A percentile compares a stretch with the other conserved stretches of the same genome.
phyloP scores from a whole-genome alignment of 2,888 invertebrate genomes.

The Laothoe populi region DNA sequence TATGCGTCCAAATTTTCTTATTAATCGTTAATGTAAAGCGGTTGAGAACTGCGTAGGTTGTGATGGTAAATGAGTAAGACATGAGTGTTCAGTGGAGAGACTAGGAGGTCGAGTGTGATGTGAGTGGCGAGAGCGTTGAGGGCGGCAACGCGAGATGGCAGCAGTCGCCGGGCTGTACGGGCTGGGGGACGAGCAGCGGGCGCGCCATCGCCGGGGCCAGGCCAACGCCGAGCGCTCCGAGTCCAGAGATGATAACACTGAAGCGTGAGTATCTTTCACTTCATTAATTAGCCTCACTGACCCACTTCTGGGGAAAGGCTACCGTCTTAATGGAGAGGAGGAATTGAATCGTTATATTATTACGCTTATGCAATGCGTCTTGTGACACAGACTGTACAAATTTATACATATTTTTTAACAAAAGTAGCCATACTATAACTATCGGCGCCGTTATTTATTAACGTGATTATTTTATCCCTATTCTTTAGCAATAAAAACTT shows the following conservation, averaged over 20 bases:
- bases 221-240: conserved; percentile 89
- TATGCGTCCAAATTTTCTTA: conserved; percentile 78
- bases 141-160: conserved; percentile 83
- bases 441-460: no score
- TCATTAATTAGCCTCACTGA: background rate
- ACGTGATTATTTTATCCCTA: no score
- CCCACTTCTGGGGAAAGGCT: no score
- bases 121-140: conserved; percentile 33
- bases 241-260: conserved; percentile 83
- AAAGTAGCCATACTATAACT: no score
- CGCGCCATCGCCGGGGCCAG: conserved; percentile 78
- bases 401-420: no score
- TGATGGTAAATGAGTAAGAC: conserved; percentile 40
- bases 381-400: no score
- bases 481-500: no score
- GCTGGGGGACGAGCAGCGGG: conserved; percentile 89
- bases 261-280: conserved; percentile 75
- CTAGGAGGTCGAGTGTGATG: conserved; percentile 32
- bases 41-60: conserved; percentile 43
- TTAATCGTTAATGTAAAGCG: conserved; percentile 56
- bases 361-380: no score
- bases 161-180: conserved; percentile 92
- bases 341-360: background rate
- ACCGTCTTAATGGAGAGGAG: no score
- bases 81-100: conserved; percentile 31